Percentiles rank a stretch among this genome's conserved stretches.
Evolutionary conservation across 2,113 vertebrate species (phyloP).

Genomic region (Rafetus swinhoei): DNA sequence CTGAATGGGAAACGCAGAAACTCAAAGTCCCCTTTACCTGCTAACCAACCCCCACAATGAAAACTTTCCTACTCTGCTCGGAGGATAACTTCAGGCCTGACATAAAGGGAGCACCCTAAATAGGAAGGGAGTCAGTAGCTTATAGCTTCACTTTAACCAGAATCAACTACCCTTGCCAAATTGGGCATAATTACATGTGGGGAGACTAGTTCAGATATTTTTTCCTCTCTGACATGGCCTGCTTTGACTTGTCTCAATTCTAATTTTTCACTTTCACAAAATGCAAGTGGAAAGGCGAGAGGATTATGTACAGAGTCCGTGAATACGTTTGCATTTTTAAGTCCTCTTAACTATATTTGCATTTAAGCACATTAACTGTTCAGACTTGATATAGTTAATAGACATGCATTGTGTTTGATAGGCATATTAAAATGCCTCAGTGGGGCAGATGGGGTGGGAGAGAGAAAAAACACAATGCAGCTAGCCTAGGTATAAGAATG

Average conservation of each 20-base stretch:
- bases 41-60: neutral
- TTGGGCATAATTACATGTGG: neutral
- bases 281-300: neutral
- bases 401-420: neutral
- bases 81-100: neutral
- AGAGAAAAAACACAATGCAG: neutral
- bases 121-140: neutral
- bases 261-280: neutral
- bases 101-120: neutral
- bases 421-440: neutral
- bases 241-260: accelerated
- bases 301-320: accelerated
- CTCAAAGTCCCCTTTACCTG: neutral
- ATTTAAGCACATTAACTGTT: neutral
- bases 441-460: neutral
- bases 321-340: neutral
- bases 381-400: neutral
- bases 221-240: neutral
- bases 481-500: neutral
- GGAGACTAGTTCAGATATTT: neutral
- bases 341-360: accelerated
- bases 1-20: neutral
- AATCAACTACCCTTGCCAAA: neutral
- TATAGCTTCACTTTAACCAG: neutral
- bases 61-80: neutral